Percentiles rank a stretch among this genome's conserved stretches.
Conservation (phyloP, 2,888 invertebrate genomes). For the Fissipunctia ypsillon region DNA sequence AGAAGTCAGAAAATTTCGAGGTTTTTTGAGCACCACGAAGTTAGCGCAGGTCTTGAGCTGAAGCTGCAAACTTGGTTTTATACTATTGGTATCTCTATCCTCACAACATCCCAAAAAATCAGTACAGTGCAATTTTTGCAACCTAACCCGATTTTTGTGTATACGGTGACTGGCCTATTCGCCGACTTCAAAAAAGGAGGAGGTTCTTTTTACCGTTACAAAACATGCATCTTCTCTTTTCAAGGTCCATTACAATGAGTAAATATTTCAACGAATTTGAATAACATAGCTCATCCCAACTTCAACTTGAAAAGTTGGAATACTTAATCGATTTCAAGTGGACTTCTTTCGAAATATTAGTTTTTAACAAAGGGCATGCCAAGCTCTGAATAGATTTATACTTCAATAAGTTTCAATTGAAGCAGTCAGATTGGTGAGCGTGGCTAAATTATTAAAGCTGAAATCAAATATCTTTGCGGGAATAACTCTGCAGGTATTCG, state of each 20-base stretch:
- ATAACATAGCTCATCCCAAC: conserved; percentile 1
- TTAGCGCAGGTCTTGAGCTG: too few relatives aligned
- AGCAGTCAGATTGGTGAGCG: conserved; percentile 26
- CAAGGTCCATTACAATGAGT: neutral
- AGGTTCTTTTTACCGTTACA: neutral
- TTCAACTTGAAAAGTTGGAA: conserved; percentile 8
- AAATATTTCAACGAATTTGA: neutral
- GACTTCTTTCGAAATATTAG: conserved; percentile 40
- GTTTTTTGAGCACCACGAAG: too few relatives aligned
- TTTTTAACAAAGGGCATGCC: conserved; percentile 48
- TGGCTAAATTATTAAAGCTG: conserved; percentile 49
- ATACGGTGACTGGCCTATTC: neutral
- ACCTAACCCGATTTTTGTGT: too few relatives aligned
- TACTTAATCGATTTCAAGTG: conserved; percentile 30
- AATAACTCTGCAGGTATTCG: conserved; percentile 33
- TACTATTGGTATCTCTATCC: too few relatives aligned
- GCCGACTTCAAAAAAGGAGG: too few relatives aligned
- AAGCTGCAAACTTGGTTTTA: too few relatives aligned
- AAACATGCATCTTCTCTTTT: neutral
- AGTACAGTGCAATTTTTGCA: too few relatives aligned
- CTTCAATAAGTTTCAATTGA: conserved; percentile 57
- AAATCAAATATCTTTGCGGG: conserved; percentile 34
- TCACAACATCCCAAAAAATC: too few relatives aligned
- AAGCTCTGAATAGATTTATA: conserved; percentile 49
- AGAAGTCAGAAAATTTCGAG: too few relatives aligned